A percentile compares a stretch with the other conserved stretches of the same genome.
phyloP scores from a whole-genome alignment of 2,888 invertebrate species.

The Drepanosiphum platanoidis region DNA sequence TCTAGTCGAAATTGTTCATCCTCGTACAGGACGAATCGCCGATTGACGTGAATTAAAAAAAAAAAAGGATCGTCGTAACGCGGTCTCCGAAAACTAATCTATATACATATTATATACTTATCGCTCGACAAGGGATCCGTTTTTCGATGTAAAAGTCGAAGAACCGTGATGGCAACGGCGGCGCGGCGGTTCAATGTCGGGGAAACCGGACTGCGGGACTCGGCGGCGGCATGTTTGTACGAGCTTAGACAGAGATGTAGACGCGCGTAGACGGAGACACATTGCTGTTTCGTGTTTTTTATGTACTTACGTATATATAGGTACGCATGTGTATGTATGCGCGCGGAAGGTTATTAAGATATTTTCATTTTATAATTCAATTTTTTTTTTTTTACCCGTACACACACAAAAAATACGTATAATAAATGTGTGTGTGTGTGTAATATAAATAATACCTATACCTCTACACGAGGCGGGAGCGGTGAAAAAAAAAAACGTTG shows the following conservation, averaged over 20 bases:
- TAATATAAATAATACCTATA: slow-evolving; percentile 27
- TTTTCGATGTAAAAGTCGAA: not conserved
- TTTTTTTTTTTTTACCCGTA: slow-evolving; percentile 12
- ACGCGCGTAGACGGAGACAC: slow-evolving; percentile 27
- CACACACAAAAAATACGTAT: not conserved
- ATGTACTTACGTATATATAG: not conserved
- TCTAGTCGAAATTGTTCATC: too few relatives aligned
- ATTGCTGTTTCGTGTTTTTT: not conserved
- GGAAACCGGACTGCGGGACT: slow-evolving; percentile 42
- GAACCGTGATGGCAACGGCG: not conserved
- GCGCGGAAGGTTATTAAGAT: slow-evolving; percentile 52
- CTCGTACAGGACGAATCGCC: too few relatives aligned
- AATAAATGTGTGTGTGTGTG: not conserved
- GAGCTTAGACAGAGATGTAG: slow-evolving; percentile 24
- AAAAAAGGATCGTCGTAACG: too few relatives aligned
- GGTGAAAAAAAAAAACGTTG: slow-evolving; percentile 46
- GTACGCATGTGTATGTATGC: too few relatives aligned
- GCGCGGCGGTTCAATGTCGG: not conserved
- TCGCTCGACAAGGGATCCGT: not conserved
- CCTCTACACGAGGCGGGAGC: slow-evolving; percentile 22
- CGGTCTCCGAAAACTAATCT: too few relatives aligned
- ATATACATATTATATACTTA: too few relatives aligned
- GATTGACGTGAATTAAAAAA: too few relatives aligned
- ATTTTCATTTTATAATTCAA: slow-evolving; percentile 48
- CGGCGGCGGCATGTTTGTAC: slow-evolving; percentile 38